Evolutionary conservation across 2,888 invertebrate genomes (phyloP), one percentile per base, ranked within the genome.

Genomic region (Stegophylla sp.): DNA sequence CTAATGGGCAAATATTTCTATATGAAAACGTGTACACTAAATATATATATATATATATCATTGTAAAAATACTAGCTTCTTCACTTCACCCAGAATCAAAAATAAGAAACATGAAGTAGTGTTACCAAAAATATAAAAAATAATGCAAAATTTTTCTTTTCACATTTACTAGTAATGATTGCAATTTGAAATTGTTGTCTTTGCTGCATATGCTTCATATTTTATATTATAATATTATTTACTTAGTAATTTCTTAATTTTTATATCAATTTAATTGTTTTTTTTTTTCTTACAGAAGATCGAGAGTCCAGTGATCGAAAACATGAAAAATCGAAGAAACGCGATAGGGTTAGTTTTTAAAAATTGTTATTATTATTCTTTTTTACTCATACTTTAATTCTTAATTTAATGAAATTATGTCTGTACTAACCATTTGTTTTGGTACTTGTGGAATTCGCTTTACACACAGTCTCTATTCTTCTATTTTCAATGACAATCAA

Each of bases 341-440:
- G 79, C 26, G 79, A 79, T 79, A 79, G 79, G 79, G 79, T 79
- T 79, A 71, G 79, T 79, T 69, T 13, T 10, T 77, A 69, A 77
- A 43, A 61, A 28, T 34, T 59, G 23, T 79, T 56, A n/a, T 28
- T 41, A 63, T 69, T 7, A n/a, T 34, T 34, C 71, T 45, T 71
- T 79, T 71, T 61, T 63, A 79, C 41, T 4, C 7, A 51, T 71
- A 48, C 56, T 43, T 53, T 41, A 51, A 64, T 61, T 63, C 51
- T 28, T 64, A 51, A 41, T 61, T 63, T 48, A 69, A 20, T 34
- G 3, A 59, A 41, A 71, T 41, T 26, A 79, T 79, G 79, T 79
- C 79, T 48, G 61, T 79, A 34, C 51, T 79, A 71, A 71, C 71
- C 3, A 48, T 79, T 51, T 71, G 71, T 71, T 79, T 79, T 71